Evolutionary conservation across 1,140 invertebrate genomes (phyloP).

Genomic region (Drosophila rufa): DNA sequence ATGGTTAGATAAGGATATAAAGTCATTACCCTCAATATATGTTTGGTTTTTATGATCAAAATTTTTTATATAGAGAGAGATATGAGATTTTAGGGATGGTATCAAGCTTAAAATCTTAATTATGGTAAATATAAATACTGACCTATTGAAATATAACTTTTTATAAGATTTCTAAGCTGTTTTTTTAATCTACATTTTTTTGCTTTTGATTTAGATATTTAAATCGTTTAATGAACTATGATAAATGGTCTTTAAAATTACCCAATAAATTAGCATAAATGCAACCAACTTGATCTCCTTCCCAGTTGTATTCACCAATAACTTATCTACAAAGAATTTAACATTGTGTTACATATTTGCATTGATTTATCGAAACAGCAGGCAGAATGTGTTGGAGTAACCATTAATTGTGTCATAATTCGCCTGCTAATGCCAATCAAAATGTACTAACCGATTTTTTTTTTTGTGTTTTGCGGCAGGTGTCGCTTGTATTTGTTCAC

Average conservation of each 20-base stretch:
- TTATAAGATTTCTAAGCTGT: not conserved
- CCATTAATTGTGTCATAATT: conserved; percentile 46
- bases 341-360: conserved; percentile 27
- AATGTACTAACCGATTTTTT: conserved; percentile 3
- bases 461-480: conserved; percentile 6
- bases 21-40: not conserved
- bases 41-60: not conserved
- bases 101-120: too few relatives aligned
- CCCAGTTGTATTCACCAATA: not conserved
- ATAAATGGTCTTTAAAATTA: not conserved
- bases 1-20: not conserved
- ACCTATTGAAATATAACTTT: conserved; percentile 3
- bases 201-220: not conserved
- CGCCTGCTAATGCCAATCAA: conserved; percentile 45
- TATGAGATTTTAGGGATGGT: not conserved
- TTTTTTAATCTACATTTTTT: not conserved
- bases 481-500: conserved; percentile 1
- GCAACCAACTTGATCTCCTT: conserved; percentile 19
- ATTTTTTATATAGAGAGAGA: not conserved
- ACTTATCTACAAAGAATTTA: conserved; percentile 8
- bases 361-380: conserved; percentile 20
- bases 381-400: conserved; percentile 21
- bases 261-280: not conserved
- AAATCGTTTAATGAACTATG: not conserved
- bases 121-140: too few relatives aligned